phyloP scores from a whole-genome alignment of 2,113 vertebrate genomes.

The Steatornis caripensis region DNA sequence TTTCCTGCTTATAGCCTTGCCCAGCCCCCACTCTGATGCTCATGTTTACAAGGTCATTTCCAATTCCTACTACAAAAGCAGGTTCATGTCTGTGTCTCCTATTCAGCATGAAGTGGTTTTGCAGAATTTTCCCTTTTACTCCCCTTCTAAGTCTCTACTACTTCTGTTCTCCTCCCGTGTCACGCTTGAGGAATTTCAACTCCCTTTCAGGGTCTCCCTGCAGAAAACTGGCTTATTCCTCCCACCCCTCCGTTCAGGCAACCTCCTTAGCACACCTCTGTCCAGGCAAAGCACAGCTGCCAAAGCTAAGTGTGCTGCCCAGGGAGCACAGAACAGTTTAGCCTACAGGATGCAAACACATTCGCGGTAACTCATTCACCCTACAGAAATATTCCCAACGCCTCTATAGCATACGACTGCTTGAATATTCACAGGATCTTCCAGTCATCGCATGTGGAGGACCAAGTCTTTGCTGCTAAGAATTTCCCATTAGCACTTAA shows the following conservation, averaged over 20 bases:
- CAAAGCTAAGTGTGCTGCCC: not conserved
- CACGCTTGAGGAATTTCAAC: not conserved
- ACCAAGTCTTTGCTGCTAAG: not conserved
- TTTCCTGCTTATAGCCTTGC: not conserved
- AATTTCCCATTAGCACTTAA: not conserved
- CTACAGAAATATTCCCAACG: not conserved
- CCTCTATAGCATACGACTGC: not conserved
- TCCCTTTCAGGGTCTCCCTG: not conserved
- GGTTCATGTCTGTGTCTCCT: not conserved
- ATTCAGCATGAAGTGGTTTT: not conserved
- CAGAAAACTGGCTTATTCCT: not conserved
- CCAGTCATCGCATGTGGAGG: not conserved
- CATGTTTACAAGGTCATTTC: slow-evolving; percentile 12
- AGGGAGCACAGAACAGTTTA: not conserved
- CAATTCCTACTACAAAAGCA: slow-evolving; percentile 8
- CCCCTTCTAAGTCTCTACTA: not conserved
- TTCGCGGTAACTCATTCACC: not conserved
- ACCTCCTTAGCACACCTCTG: not conserved
- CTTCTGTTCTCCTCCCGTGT: not conserved
- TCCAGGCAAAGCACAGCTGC: not conserved
- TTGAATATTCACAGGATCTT: not conserved
- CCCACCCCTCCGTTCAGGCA: not conserved
- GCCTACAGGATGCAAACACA: not conserved
- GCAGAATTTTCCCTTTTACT: not conserved
- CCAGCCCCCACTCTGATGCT: not conserved